Evolutionary conservation across 2,888 invertebrate species (phyloP).

Genomic region (Teleiodes luculella): DNA sequence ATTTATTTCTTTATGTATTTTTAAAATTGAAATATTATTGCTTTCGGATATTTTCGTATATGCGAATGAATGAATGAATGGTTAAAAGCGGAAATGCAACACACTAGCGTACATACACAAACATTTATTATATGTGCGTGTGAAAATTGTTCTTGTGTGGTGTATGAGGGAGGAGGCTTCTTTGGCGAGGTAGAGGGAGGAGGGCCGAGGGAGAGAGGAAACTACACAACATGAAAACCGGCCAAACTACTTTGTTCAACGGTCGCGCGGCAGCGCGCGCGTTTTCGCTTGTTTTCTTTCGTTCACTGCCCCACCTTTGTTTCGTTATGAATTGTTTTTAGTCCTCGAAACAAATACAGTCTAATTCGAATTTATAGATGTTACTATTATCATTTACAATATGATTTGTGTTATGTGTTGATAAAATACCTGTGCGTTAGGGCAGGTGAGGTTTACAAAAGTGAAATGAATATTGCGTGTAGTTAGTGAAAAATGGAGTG

Average conservation of each 20-base stretch:
- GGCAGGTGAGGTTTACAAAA: slow-evolving; percentile 49
- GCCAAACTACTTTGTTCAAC: slow-evolving; percentile 74
- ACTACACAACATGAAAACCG: slow-evolving; percentile 53
- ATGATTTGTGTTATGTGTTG: slow-evolving; percentile 32
- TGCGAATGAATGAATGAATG: slow-evolving; percentile 26
- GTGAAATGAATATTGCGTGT: slow-evolving; percentile 65
- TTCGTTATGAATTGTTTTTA: slow-evolving; percentile 54
- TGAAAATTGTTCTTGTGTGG: slow-evolving; percentile 25
- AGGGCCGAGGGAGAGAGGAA: slow-evolving; percentile 48
- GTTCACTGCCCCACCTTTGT: slow-evolving; percentile 65
- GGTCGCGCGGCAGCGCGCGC: slow-evolving; percentile 68
- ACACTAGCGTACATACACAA: slow-evolving; percentile 9
- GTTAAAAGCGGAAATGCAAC: slow-evolving; percentile 6
- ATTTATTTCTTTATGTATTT: no score
- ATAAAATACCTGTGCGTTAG: slow-evolving; percentile 47
- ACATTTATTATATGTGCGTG: slow-evolving; percentile 21
- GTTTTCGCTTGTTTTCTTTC: slow-evolving; percentile 63
- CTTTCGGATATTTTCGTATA: not conserved
- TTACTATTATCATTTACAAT: slow-evolving; percentile 27
- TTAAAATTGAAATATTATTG: not conserved
- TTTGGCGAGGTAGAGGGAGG: slow-evolving; percentile 41
- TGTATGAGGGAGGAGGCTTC: slow-evolving; percentile 53
- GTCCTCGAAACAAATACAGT: slow-evolving; percentile 24
- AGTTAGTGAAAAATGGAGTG: slow-evolving; percentile 62
- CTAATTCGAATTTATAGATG: slow-evolving; percentile 28